Percentiles rank a stretch among this genome's conserved stretches.
These are phyloP conservation scores for Physocephala rufipes DNA, from an alignment of 2,888 invertebrate genomes.

Conservation along the genomic window DNA sequence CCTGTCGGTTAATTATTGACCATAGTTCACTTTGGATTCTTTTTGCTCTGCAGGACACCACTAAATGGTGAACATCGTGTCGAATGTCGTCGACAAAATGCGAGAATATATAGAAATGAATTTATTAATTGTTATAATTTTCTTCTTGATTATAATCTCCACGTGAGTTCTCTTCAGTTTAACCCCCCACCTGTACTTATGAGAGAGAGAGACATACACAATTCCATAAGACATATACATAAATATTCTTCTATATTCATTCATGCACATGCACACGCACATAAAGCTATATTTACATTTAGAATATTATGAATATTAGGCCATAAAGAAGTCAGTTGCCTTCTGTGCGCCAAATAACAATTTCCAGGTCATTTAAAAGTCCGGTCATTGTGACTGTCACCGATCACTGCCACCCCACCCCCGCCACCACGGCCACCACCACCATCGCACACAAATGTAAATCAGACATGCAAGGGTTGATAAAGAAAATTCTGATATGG, in stretches of 20 bases:
- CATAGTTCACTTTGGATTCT: conserved; percentile 10
- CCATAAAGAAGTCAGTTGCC: conserved; percentile 1
- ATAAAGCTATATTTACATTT: background rate
- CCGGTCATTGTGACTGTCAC: conserved; percentile 17
- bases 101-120: background rate
- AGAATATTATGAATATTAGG: background rate
- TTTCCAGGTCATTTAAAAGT: conserved; percentile 7
- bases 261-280: background rate
- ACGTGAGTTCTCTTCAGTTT: background rate
- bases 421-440: conserved; percentile 8
- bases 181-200: no score
- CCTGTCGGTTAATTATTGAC: conserved; percentile 54
- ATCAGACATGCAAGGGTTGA: conserved; percentile 63
- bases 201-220: no score
- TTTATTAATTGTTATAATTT: conserved; percentile 33
- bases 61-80: background rate
- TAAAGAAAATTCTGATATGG: conserved; percentile 26
- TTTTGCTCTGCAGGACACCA: no score
- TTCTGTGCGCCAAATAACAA: conserved; percentile 8
- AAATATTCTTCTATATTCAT: no score
- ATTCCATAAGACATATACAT: no score
- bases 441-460: conserved; percentile 62
- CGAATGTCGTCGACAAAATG: background rate
- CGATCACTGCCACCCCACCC: background rate
- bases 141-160: conserved; percentile 9